phyloP scores from a whole-genome alignment of 2,888 invertebrate genomes.

The Ormyrus nitidulus region DNA sequence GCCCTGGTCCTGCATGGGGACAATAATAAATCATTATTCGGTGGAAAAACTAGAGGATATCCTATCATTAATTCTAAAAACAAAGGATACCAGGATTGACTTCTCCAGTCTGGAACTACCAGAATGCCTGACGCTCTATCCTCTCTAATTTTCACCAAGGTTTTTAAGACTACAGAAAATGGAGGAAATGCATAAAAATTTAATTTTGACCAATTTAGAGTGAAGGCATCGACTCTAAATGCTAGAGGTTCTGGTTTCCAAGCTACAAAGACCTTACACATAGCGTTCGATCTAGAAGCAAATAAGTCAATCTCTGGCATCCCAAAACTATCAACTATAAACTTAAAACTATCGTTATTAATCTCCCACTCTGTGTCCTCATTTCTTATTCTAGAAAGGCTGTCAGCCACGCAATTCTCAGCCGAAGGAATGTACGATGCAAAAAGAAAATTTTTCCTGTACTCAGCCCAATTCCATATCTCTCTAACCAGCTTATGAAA shows the following conservation, averaged over 20 bases:
- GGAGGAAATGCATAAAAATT: slow-evolving; percentile 60
- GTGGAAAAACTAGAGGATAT: no score
- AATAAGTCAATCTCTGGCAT: slow-evolving; percentile 57
- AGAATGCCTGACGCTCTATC: slow-evolving; percentile 48
- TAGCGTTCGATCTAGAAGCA: slow-evolving; percentile 58
- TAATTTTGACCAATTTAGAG: slow-evolving; percentile 55
- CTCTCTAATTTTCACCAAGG: slow-evolving; percentile 42
- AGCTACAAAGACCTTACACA: slow-evolving; percentile 57
- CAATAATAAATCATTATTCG: slow-evolving; percentile 52
- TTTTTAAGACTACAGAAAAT: slow-evolving; percentile 42
- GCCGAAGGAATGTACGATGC: slow-evolving; percentile 57
- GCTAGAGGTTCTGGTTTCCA: slow-evolving; percentile 58
- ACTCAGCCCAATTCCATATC: slow-evolving; percentile 57
- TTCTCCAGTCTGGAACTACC: slow-evolving; percentile 50
- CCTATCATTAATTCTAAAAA: background rate
- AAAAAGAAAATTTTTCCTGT: slow-evolving; percentile 57
- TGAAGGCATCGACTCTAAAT: slow-evolving; percentile 56
- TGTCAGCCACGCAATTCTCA: slow-evolving; percentile 58
- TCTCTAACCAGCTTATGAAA: slow-evolving; percentile 30
- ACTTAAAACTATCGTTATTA: slow-evolving; percentile 43
- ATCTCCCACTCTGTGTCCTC: slow-evolving; percentile 58
- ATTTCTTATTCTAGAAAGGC: slow-evolving; percentile 57
- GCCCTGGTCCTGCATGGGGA: slow-evolving; percentile 58
- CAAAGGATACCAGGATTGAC: slow-evolving; percentile 45
- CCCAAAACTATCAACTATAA: slow-evolving; percentile 52